A percentile compares a stretch with the other conserved stretches of the same genome.
phyloP scores from a whole-genome alignment of 2,888 invertebrate species.

The Phlogophora meticulosa region DNA sequence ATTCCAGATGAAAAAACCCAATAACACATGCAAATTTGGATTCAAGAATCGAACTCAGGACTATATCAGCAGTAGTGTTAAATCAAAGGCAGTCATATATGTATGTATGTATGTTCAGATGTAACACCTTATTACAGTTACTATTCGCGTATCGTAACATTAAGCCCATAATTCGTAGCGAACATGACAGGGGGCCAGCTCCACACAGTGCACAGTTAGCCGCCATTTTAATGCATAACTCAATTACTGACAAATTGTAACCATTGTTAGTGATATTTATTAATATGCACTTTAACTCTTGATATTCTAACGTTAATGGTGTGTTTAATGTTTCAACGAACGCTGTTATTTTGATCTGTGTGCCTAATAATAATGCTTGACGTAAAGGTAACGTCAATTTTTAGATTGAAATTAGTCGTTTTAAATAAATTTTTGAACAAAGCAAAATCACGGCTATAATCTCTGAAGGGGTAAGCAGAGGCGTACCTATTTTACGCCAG shows the following conservation, averaged over 20 bases:
- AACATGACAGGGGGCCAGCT: constrained; percentile 47
- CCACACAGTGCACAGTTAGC: constrained; percentile 39
- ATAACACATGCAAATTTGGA: too few species aligned
- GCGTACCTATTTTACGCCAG: too few species aligned
- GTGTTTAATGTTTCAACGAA: not conserved
- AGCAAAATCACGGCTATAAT: too few species aligned
- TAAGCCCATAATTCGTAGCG: constrained; percentile 38
- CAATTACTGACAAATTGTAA: constrained; percentile 59
- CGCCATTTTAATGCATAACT: constrained; percentile 50
- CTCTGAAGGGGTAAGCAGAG: too few species aligned
- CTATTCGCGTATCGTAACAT: constrained; percentile 13
- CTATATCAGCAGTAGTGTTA: too few species aligned
- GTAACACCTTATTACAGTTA: constrained; percentile 1
- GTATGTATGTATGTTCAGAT: not conserved
- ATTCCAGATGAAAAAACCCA: too few species aligned
- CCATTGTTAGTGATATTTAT: constrained; percentile 57
- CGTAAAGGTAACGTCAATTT: too few species aligned
- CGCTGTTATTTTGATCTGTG: not conserved
- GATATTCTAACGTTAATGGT: constrained; percentile 30
- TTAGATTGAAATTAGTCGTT: too few species aligned
- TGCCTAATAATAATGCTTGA: too few species aligned
- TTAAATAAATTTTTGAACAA: too few species aligned
- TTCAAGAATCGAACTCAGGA: too few species aligned
- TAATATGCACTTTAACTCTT: constrained; percentile 49
- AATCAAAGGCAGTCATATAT: too few species aligned